Base-by-base conservation (phyloP, 2,113 vertebrate species). In the Eublepharis macularius region DNA sequence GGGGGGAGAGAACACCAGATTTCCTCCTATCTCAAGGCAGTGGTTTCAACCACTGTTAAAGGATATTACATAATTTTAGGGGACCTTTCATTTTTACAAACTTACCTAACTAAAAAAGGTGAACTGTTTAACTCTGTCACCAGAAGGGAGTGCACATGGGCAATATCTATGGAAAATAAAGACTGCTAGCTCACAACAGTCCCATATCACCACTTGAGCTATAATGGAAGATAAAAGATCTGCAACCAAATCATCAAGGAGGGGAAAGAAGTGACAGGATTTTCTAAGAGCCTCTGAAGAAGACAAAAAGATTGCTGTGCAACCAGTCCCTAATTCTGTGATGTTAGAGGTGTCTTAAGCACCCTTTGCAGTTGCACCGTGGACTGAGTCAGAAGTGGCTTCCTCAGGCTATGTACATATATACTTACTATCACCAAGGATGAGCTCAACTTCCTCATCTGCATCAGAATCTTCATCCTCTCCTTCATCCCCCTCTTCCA, bases 361-460 rank as follows among this genome's bases (percentile, higher is more conserved):
- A 84, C 60, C 32, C 68, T 32, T 81, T 88, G 16, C n/a, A 49
- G 60, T 32, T 0, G 0, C 26, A 82, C 4, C n/a, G 68, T 80
- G 70, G 49, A 91, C 76, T 73, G 54, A 24, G 16, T 73, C 8
- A 39, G n/a, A 32, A 43, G 16, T 4, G 78, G 6, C 32, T 68
- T 78, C 45, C 66, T 36, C 19, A 54, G 34, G 24, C n/a, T n/a
- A n/a, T n/a, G 32, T 32, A 6, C 41, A 69, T 45, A 77, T 84
- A 82, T 88, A 97, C 98, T 97, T 95, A 99, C 98, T 98, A 73
- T 98, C 98, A 87, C 98, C 98, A n/a, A 98, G 97, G 87, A 98
- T 98, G 87, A 98, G 95, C 83, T 99, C 98, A 4, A 96, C 97
- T 91, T 99, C 98, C 49, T 97, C 97, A 2, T 98, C 98, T 41